Percentiles rank a stretch among this genome's conserved stretches.
Conservation (phyloP, 1,140 invertebrate genomes). For the Lysiphlebus fabarum region DNA sequence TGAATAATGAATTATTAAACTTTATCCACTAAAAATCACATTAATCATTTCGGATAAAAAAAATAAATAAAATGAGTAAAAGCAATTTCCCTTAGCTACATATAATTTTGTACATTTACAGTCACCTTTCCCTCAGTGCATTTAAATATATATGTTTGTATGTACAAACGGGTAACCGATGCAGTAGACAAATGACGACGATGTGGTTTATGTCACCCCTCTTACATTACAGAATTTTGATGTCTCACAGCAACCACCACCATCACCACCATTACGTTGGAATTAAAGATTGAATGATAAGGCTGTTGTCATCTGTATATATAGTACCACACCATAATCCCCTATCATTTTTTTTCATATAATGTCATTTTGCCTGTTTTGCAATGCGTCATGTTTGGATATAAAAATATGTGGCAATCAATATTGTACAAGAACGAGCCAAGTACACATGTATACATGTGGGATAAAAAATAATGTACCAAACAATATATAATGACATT, state of each 20-base stretch:
- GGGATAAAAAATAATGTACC: too few species aligned
- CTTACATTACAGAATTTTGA: background rate
- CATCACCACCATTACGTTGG: constrained; percentile 41
- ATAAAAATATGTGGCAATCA: background rate
- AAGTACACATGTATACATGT: too few species aligned
- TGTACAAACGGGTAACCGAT: constrained; percentile 26
- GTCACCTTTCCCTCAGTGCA: background rate
- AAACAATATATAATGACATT: too few species aligned
- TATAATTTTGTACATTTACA: background rate
- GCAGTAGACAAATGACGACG: constrained; percentile 53
- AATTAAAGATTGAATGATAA: constrained; percentile 56
- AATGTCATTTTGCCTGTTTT: background rate
- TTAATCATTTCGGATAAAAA: constrained; percentile 53
- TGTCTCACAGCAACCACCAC: constrained; percentile 26
- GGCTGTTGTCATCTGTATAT: constrained; percentile 51
- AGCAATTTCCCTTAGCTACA: constrained; percentile 44
- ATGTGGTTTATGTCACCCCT: constrained; percentile 25
- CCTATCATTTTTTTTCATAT: constrained; percentile 3
- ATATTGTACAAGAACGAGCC: too few species aligned
- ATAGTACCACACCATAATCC: constrained; percentile 13
- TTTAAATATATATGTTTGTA: background rate
- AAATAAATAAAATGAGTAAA: constrained; percentile 55
- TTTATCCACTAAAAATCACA: constrained; percentile 38
- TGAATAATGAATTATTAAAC: background rate
- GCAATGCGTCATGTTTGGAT: constrained; percentile 17